Evolutionary conservation across 2,113 vertebrate genomes (phyloP), one percentile per base, ranked within the genome.

Genomic region (Oreochromis niloticus): DNA sequence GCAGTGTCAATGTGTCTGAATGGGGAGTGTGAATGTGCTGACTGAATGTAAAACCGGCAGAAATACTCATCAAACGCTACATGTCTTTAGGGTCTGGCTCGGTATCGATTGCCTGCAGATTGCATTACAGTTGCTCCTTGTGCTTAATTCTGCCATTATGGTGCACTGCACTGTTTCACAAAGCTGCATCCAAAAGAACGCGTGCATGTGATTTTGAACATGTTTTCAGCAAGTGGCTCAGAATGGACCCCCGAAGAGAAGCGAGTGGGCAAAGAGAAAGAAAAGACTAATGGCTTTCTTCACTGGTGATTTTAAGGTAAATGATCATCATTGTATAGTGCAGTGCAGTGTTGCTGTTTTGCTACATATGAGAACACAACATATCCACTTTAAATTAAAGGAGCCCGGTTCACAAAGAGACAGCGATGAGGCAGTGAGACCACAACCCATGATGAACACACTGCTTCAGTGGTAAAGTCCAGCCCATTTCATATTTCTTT

Each of bases 11-110:
- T 91, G 93, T 78, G 75, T 94, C 87, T 95, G 89, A 94, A 96
- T 92, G 89, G 92, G 90, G 50, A 87, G 82, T 83, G 93, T 85
- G 90, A 96, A 95, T 95, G 86, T 96, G 93, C 95, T 96, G 94
- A 96, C 93, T 94, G 94, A 95, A 95, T 93, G 92, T 87, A 93
- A 95, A 94, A 93, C 79, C 43, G 88, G 89, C 92, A 93, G 92
- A 95, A 94, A 94, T 91, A 90, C 91, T 93, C 92, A 94, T 95
- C 93, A 95, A 94, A 92, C 68, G 92, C 88, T 93, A 85, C 87
- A 93, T 95, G 95, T 96, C 95, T 96, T 93, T 94, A 94, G 95
- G 96, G 93, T 93, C 94, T 96, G 95, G 94, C 94, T 93, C 85
- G 3, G 89, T 93, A 95, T 96, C 81, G 96, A 96, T 96, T 94